phyloP scores from a whole-genome alignment of 2,888 invertebrate species.

The Cheilosia vernalis region DNA sequence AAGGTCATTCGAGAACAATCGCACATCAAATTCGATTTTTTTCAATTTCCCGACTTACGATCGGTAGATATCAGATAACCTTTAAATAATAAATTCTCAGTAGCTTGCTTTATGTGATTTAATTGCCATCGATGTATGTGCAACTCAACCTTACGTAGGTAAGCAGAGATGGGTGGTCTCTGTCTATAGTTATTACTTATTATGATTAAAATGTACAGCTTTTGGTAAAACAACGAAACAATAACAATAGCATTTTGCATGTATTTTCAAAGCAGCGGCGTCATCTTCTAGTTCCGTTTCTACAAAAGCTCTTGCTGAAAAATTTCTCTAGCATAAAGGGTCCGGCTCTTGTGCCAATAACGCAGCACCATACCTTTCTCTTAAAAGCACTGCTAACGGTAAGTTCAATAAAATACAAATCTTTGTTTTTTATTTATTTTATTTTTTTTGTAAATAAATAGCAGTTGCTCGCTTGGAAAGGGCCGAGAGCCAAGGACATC shows the following conservation, averaged over 20 bases:
- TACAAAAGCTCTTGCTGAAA: conserved; percentile 81
- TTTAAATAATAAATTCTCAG: too few relatives aligned
- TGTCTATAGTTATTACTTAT: too few relatives aligned
- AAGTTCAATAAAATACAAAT: too few relatives aligned
- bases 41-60: too few relatives aligned
- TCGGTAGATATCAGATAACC: too few relatives aligned
- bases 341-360: conserved; percentile 83
- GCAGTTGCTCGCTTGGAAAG: conserved; percentile 74
- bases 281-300: conserved; percentile 86
- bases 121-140: too few relatives aligned
- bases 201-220: conserved; percentile 1
- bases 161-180: too few relatives aligned
- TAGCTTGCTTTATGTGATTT: too few relatives aligned
- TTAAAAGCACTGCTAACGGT: conserved; percentile 75
- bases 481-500: conserved; percentile 77
- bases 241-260: neutral
- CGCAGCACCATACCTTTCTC: conserved; percentile 76
- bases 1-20: too few relatives aligned
- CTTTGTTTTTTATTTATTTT: neutral
- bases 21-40: too few relatives aligned
- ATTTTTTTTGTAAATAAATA: neutral
- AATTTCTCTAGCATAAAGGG: conserved; percentile 83
- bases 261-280: conserved; percentile 77
- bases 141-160: too few relatives aligned
- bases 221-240: neutral